A percentile compares a stretch with the other conserved stretches of the same genome.
phyloP scores from a whole-genome alignment of 92 coral and sea anemone species.

The Bergia puertoricense region DNA sequence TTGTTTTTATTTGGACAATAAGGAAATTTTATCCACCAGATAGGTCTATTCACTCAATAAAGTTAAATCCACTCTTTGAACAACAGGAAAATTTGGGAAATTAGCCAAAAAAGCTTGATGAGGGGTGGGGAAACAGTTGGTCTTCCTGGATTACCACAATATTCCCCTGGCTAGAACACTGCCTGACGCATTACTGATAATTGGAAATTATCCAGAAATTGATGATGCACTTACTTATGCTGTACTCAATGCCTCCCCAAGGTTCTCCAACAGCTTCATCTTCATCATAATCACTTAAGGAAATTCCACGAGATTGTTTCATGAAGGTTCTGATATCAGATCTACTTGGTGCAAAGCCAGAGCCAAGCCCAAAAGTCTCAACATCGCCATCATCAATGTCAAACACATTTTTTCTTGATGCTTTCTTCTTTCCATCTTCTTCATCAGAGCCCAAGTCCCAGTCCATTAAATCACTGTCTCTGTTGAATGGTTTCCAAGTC shows the following conservation, averaged over 20 bases:
- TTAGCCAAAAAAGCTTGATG: no score
- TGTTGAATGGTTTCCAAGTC: not conserved
- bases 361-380: constrained; percentile 34
- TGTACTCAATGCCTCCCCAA: constrained; percentile 47
- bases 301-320: constrained; percentile 43
- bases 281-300: constrained; percentile 31
- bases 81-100: no score
- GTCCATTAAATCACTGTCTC: constrained; percentile 22
- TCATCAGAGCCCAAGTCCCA: constrained; percentile 36
- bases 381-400: constrained; percentile 40
- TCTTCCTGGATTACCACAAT: not conserved
- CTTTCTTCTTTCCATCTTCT: constrained; percentile 27
- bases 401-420: constrained; percentile 40
- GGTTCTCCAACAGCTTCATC: constrained; percentile 42
- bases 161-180: not conserved
- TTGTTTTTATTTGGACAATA: no score
- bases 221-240: constrained; percentile 15
- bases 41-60: no score
- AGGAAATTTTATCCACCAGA: no score
- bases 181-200: not conserved
- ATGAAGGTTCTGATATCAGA: constrained; percentile 34
- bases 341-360: constrained; percentile 42
- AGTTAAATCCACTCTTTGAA: no score
- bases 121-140: not conserved
- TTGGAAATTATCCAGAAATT: not conserved